phyloP scores from a whole-genome alignment of 2,888 invertebrate species.

The Nomada fucata region DNA sequence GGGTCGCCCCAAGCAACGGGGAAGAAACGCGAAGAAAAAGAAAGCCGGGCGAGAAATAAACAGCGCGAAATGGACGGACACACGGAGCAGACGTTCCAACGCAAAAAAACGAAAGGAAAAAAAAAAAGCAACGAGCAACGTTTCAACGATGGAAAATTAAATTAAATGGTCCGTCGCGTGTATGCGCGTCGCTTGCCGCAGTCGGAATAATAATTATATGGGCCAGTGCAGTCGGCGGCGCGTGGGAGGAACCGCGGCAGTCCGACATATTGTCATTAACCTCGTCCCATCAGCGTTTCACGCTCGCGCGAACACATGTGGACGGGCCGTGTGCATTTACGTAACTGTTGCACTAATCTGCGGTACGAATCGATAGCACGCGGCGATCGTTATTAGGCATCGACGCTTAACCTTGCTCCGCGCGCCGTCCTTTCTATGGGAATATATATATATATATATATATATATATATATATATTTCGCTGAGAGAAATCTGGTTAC shows the following conservation, averaged over 20 bases:
- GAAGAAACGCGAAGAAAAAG: background rate
- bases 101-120: background rate
- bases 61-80: constrained; percentile 28
- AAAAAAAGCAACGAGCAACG: background rate
- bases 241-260: constrained; percentile 69
- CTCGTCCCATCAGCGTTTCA: constrained; percentile 63
- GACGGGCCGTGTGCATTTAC: constrained; percentile 36
- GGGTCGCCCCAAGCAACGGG: background rate
- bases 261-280: constrained; percentile 72
- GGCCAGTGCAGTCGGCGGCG: constrained; percentile 66
- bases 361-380: constrained; percentile 44
- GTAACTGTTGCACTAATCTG: constrained; percentile 50
- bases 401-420: background rate
- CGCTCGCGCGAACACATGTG: constrained; percentile 21
- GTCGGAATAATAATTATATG: constrained; percentile 71
- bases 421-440: no score
- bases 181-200: constrained; percentile 42
- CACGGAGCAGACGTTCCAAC: constrained; percentile 17
- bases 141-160: constrained; percentile 47
- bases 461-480: no score
- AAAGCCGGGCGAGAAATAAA: constrained; percentile 11
- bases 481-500: no score
- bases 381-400: constrained; percentile 17
- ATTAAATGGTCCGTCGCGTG: constrained; percentile 56
- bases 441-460: no score